Evolutionary conservation across 2,888 invertebrate genomes (phyloP), one percentile per base, ranked within the genome.

Genomic region (Callyntrura sp.): DNA sequence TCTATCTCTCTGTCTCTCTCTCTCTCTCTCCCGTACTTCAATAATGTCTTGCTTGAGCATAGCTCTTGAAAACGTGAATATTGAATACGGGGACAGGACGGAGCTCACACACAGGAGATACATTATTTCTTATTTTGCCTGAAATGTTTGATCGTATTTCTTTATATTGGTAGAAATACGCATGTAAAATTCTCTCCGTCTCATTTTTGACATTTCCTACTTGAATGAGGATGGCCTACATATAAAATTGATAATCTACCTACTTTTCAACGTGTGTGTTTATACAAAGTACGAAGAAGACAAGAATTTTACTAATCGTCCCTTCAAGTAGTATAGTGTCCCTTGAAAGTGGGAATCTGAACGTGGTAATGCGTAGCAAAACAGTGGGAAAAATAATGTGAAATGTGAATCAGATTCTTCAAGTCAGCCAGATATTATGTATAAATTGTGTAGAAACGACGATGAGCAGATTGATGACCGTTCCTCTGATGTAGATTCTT

Each of bases 141-240:
- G 90, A 91, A 92, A 93, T 92, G n/a, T 92, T 92, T 92, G 92
- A 93, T 92, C 92, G 93, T 92, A 91, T 93, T 91, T 91, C 81
- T 48, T 78, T 43, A 43, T 60, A 76, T 48, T 17, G 43, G 35
- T 51, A 79, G 35, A 48, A 45, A 73, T 68, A 11, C n/a, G 25
- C 73, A 73, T 87, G 35, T 28, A 55, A 55, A 79, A 86, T 35
- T 62, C 48, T 86, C 68, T 55, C 28, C 51, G 55, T 20, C 28
- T 43, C 43, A 45, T 62, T 48, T 73, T 45, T 85, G 85, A 85
- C 86, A 86, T 86, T 79, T 86, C 55, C 35, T 79, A 86, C 68
- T 85, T 78, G 62, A 62, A 76, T 48, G 85, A 85, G 85, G 85
- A 85, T 85, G 78, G 85, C 85, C 85, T 62, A 85, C 78, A 85